Percentiles rank a stretch among this genome's conserved stretches.
These are phyloP conservation scores for Drosophila repletoides DNA, from an alignment of 1,140 invertebrate genomes.

Conservation along the genomic window DNA sequence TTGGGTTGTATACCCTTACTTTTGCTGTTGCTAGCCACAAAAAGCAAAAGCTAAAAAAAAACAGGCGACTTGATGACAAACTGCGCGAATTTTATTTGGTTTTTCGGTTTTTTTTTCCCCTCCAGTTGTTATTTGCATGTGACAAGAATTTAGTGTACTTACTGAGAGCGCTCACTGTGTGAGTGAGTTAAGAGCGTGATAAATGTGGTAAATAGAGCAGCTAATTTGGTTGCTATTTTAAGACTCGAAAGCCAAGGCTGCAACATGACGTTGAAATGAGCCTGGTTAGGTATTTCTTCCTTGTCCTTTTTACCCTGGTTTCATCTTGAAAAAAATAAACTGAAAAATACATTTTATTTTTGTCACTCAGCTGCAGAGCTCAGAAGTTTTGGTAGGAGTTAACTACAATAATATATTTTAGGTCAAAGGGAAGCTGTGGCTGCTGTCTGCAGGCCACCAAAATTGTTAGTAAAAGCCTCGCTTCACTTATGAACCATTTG, in stretches of 20 bases:
- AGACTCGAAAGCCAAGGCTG: too few species aligned
- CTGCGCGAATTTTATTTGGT: conserved; percentile 20
- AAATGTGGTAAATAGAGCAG: conserved; percentile 7
- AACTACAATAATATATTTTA: too few species aligned
- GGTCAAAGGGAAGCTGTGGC: too few species aligned
- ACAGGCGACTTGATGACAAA: conserved; percentile 19
- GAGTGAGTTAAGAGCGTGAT: conserved; percentile 6
- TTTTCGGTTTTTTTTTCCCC: conserved; percentile 17
- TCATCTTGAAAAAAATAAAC: too few species aligned
- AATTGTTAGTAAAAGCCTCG: too few species aligned
- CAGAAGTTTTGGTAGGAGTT: too few species aligned
- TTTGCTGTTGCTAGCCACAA: not conserved
- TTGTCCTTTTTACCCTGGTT: too few species aligned
- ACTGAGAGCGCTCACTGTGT: not conserved
- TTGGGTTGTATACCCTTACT: conserved; percentile 3
- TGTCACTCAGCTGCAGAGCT: too few species aligned
- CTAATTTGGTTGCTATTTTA: conserved; percentile 1
- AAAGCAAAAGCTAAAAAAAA: not conserved
- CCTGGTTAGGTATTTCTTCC: too few species aligned
- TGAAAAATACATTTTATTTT: too few species aligned
- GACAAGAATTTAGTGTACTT: conserved; percentile 24
- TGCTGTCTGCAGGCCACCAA: too few species aligned
- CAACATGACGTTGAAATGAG: not conserved
- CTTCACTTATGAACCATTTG: too few species aligned
- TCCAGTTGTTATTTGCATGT: conserved; percentile 20